A percentile compares a stretch with the other conserved stretches of the same genome.
Conservation (phyloP, 2,888 invertebrate genomes). For the Stictocephala bisonia region DNA sequence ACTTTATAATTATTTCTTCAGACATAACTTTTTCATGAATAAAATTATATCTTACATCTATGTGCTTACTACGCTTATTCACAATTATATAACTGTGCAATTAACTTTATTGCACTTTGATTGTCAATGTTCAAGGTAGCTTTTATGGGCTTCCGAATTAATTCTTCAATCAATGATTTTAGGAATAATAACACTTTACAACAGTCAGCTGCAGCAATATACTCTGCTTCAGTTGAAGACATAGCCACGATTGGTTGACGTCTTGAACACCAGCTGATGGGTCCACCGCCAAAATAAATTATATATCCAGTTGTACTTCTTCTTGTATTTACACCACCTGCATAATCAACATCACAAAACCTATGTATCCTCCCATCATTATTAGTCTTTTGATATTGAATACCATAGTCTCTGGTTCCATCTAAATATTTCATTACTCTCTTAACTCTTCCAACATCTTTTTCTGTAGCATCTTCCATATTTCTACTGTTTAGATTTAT, state of each 20-base stretch:
- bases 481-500: too few species aligned
- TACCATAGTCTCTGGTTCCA: constrained; percentile 46
- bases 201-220: constrained; percentile 55
- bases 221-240: constrained; percentile 59
- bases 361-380: constrained; percentile 30
- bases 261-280: constrained; percentile 56
- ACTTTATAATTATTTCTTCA: constrained; percentile 46
- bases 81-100: too few species aligned
- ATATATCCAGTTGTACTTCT: constrained; percentile 44
- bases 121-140: constrained; percentile 52
- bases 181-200: constrained; percentile 55
- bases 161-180: constrained; percentile 51
- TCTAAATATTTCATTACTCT: constrained; percentile 49
- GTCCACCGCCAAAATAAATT: too few species aligned
- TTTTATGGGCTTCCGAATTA: constrained; percentile 35
- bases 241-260: constrained; percentile 57
- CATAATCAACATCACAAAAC: constrained; percentile 52
- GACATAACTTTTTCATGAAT: neutral
- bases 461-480: constrained; percentile 50
- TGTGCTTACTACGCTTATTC: constrained; percentile 52
- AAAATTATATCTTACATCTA: constrained; percentile 52
- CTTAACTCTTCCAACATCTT: constrained; percentile 51
- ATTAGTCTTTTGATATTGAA: constrained; percentile 17
- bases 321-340: constrained; percentile 36
- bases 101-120: too few species aligned